phyloP scores from a whole-genome alignment of 1,140 invertebrate genomes.

The Pseudoatta argentina region DNA sequence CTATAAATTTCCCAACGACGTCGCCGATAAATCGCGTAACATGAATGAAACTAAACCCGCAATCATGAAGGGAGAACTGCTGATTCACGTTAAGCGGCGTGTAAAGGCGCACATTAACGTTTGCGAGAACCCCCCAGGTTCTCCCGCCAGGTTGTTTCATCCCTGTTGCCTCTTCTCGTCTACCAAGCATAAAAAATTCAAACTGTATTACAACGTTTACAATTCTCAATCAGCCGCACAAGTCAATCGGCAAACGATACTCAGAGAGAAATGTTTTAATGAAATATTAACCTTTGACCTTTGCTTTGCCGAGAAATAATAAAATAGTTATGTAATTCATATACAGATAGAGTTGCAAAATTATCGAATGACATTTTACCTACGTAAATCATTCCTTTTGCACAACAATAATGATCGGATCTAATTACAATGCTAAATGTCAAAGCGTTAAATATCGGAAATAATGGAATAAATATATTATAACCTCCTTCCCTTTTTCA shows the following conservation, averaged over 20 bases:
- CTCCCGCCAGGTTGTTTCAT: constrained; percentile 1
- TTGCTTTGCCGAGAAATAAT: constrained; percentile 38
- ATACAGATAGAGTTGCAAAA: not conserved
- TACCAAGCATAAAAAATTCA: constrained; percentile 33
- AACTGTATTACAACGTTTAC: constrained; percentile 31
- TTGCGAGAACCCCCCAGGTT: not conserved
- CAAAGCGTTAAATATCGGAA: not conserved
- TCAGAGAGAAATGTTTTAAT: constrained; percentile 16
- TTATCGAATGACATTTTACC: not conserved
- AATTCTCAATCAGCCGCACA: constrained; percentile 11
- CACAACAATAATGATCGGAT: constrained; percentile 9
- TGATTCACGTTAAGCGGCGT: constrained; percentile 45
- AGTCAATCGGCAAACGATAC: constrained; percentile 26
- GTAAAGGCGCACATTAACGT: constrained; percentile 32
- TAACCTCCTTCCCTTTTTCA: not conserved
- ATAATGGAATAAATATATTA: not conserved
- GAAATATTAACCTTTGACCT: constrained; percentile 42
- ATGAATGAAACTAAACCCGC: constrained; percentile 13
- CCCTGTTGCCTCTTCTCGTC: not conserved
- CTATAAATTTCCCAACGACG: not conserved
- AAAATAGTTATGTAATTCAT: constrained; percentile 15
- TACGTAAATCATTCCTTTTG: constrained; percentile 17
- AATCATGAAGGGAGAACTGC: constrained; percentile 32
- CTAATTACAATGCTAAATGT: constrained; percentile 6
- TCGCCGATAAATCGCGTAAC: constrained; percentile 6